These are phyloP conservation scores for Galago senegalensis DNA, from an alignment of 2,797 vertebrate genomes.

Conservation along the genomic window DNA sequence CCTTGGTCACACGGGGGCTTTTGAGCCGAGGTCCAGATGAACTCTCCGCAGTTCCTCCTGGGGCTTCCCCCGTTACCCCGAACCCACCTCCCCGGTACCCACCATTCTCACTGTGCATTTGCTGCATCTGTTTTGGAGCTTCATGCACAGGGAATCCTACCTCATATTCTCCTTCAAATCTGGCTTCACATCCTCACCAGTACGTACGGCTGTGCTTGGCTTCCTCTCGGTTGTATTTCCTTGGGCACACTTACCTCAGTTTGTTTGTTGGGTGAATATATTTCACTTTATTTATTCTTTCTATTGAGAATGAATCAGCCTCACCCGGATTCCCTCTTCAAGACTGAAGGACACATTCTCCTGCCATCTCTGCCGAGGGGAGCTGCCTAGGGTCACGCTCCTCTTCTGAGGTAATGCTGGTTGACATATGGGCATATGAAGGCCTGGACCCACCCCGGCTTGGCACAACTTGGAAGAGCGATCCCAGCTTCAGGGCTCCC, in stretches of 20 bases:
- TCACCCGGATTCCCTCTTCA: too few relatives aligned
- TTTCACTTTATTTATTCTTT: background rate
- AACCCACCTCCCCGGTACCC: background rate
- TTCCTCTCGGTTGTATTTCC: background rate
- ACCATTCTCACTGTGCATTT: too few relatives aligned
- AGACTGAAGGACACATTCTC: background rate
- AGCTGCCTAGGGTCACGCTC: background rate
- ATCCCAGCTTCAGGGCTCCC: background rate
- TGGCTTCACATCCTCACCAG: background rate
- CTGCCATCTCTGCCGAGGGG: background rate
- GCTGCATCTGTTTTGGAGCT: background rate
- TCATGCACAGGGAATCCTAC: background rate
- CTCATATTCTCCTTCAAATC: background rate
- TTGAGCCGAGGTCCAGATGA: background rate
- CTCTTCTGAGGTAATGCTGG: background rate
- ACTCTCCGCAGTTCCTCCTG: background rate
- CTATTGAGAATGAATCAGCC: background rate
- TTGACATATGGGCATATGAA: rapidly evolving
- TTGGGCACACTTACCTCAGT: background rate
- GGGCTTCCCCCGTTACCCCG: background rate
- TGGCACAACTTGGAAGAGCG: background rate
- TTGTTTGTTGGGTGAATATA: background rate
- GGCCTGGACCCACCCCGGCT: background rate
- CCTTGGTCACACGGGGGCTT: background rate
- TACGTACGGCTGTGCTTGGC: background rate